A percentile compares a stretch with the other conserved stretches of the same genome.
Conservation (phyloP, 2,113 vertebrate species). For the Apaloderma vittatum region DNA sequence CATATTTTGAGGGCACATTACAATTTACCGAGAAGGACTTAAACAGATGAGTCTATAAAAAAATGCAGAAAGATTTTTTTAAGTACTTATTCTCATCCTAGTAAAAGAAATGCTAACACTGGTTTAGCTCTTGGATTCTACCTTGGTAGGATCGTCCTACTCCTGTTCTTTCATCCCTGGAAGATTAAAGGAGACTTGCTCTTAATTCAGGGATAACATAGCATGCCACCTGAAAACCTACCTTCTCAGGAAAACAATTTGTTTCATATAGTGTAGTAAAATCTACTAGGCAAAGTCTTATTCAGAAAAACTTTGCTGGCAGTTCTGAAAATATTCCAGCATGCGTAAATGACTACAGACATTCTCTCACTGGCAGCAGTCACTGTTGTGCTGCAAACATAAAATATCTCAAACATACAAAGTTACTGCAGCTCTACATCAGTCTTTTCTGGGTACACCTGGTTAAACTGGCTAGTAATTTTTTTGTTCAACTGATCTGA, state of each 20-base stretch:
- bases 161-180: background rate
- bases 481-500: background rate
- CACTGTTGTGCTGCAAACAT: background rate
- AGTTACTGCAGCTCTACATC: background rate
- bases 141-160: background rate
- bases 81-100: background rate
- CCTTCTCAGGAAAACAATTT: background rate
- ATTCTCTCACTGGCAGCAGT: background rate
- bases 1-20: rapidly evolving
- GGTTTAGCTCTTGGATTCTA: background rate
- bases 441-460: background rate
- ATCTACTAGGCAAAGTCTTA: background rate
- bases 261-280: background rate
- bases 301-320: background rate
- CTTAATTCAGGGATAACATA: background rate
- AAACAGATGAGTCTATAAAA: background rate
- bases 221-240: background rate
- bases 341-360: background rate
- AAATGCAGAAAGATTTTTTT: background rate
- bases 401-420: background rate
- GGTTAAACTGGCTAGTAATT: background rate
- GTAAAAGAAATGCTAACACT: background rate
- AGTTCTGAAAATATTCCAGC: background rate
- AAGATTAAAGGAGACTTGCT: background rate
- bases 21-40: background rate